A percentile compares a stretch with the other conserved stretches of the same genome.
Conservation (phyloP, 2,888 invertebrate genomes). For the Sphecodes monilicornis region DNA sequence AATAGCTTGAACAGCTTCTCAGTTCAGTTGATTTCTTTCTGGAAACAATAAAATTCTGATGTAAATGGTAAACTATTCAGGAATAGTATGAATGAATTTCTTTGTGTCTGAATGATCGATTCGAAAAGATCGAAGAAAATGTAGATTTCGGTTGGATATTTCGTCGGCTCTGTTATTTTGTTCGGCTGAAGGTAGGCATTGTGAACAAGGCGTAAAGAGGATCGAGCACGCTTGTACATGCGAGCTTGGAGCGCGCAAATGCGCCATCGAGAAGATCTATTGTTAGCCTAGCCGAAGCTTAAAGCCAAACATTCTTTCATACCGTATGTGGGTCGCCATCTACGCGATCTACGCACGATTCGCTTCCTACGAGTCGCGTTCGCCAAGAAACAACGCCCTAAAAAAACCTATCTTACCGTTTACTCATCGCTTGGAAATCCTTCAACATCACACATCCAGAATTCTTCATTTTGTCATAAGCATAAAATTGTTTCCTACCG, state of each 20-base stretch:
- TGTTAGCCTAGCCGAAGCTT: conserved; percentile 73
- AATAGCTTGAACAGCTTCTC: not conserved
- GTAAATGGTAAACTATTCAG: not conserved
- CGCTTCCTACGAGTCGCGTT: conserved; percentile 36
- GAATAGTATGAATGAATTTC: not conserved
- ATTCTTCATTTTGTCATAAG: no score
- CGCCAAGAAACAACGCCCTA: conserved; percentile 10
- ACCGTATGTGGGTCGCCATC: conserved; percentile 75
- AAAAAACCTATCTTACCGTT: not conserved
- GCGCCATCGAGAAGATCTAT: conserved; percentile 68
- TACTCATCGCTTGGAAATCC: not conserved
- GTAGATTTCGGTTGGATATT: not conserved
- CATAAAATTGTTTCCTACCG: not conserved
- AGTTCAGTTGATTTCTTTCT: not conserved
- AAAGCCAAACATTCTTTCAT: conserved; percentile 74
- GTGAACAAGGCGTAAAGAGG: conserved; percentile 20
- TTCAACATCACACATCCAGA: no score
- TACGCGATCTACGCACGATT: conserved; percentile 48
- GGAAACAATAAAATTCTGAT: not conserved
- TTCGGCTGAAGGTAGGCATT: not conserved
- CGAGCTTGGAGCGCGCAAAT: conserved; percentile 43
- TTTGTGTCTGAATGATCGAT: not conserved
- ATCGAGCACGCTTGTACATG: conserved; percentile 6
- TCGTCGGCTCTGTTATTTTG: not conserved
- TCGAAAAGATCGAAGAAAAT: not conserved